Conservation (phyloP, 2,113 vertebrate genomes). For the Salvelinus alpinus region DNA sequence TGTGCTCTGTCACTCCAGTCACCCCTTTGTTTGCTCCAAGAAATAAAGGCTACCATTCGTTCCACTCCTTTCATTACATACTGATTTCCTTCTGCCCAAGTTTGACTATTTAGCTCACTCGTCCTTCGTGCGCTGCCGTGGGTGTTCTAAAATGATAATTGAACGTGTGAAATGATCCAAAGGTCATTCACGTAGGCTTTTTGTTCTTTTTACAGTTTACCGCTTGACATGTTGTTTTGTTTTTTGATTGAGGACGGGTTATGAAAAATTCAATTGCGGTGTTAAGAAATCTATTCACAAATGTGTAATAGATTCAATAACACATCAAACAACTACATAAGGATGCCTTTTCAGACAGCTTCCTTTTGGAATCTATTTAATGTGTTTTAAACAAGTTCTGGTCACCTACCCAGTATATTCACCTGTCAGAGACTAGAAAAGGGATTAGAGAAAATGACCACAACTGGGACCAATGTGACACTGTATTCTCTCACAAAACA, state of each 20-base stretch:
- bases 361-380: too few species aligned
- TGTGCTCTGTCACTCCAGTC: conserved; percentile 43
- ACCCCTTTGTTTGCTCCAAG: conserved; percentile 32
- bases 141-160: not conserved
- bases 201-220: too few species aligned
- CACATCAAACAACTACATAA: too few species aligned
- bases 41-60: conserved; percentile 28
- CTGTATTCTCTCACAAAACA: not conserved
- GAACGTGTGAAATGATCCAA: too few species aligned
- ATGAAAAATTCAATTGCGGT: too few species aligned
- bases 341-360: too few species aligned
- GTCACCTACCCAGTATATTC: not conserved
- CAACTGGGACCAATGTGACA: not conserved
- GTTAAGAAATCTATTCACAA: too few species aligned
- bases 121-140: not conserved
- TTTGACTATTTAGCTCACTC: not conserved
- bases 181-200: too few species aligned
- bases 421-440: not conserved
- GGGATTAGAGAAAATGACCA: not conserved
- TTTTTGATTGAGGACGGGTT: too few species aligned
- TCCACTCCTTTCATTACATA: conserved; percentile 30
- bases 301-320: too few species aligned
- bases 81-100: not conserved
- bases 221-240: too few species aligned
- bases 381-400: not conserved